Evolutionary conservation across 1,140 invertebrate genomes (phyloP), one percentile per base, ranked within the genome.

Genomic region (Ylistrum balloti): DNA sequence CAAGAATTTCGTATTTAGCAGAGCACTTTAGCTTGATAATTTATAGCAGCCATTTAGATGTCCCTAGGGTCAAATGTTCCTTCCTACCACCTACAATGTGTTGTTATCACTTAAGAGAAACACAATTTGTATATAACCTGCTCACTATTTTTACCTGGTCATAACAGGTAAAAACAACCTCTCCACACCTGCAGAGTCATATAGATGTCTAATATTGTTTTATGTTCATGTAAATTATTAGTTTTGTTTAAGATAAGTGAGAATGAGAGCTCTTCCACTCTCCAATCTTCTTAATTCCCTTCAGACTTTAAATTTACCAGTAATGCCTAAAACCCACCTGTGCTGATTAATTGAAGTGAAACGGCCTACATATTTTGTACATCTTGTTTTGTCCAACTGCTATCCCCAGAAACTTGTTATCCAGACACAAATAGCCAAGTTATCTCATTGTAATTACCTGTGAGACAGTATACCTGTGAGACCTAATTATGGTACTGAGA

Each of bases 51-150:
- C 56, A 74, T 74, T 74, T 74, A 17, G 5, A 28, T 74, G 56
- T 74, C n/a, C 56, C 56, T 74, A n/a, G n/a, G 56, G 56, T 74
- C 56, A 74, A 28, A 74, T 74, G 22, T 74, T 28, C 56, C 28
- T 74, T 45, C 41, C 9, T 74, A 28, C 56, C 56, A 74, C 56
- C 56, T 28, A 74, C 56, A 74, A 3, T 1, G 56, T 74, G n/a
- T 28, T 45, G 1, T 45, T 45, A 9, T 15, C 41, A 45, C 41
- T 45, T 45, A 45, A 28, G 56, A 2, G 45, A 48, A 48, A 48
- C 17, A 74, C 22, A 28, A n/a, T 9, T 74, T 74, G 56, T 74
- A 28, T 74, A 74, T 74, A 13, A 7, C 13, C 35, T 38, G 13
- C 13, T 38, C 5, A 5, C 35, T 38, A 13, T 38, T 3, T 56